Evolutionary conservation across 2,797 vertebrate genomes (phyloP), one percentile per base, ranked within the genome.

Genomic region (Enteromius paludinosus): DNA sequence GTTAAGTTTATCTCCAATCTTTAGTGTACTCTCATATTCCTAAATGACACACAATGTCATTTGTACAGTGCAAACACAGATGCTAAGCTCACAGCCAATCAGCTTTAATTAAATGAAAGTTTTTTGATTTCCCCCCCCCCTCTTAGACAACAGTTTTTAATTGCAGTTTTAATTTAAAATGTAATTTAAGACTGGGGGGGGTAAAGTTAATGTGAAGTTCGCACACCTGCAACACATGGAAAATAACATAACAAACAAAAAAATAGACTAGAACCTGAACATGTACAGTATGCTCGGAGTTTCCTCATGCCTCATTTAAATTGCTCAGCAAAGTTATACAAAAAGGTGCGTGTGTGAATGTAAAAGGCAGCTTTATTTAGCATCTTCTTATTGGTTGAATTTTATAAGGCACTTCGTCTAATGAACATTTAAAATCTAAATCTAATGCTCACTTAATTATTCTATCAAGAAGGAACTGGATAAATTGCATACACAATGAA

Each of bases 151-250:
- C 23, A 6, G 3, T 78, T 79, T 84, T 74, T n/a, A 33, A 45
- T 74, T 84, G 54, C 30, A 25, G 12, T 68, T 79, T 47, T 59
- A 84, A 79, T 74, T 61, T n/a, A n/a, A 75, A 73, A 61, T 66
- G 61, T 75, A 68, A 74, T 84, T n/a, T 61, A 25, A 59, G 41
- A 66, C 17, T 47, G 0, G 3, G 28, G 30, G 15, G 12, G 10
- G 9, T 17, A 72, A 43, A 71, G 15, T 78, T 35, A 70, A 35
- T 23, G 28, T 68, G n/a, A 47, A 75, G 15, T n/a, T 73, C 25
- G 38, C 49, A 65, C 68, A 85, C 38, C 79, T 85, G 75, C 56
- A 54, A 35, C 15, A 11, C 79, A 82, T 61, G 20, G 5, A 59
- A 76, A 20, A 68, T 20, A 17, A 20, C 1, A 35, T 1, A 35